phyloP scores from a whole-genome alignment of 2,888 invertebrate species.

The Phortica magna region DNA sequence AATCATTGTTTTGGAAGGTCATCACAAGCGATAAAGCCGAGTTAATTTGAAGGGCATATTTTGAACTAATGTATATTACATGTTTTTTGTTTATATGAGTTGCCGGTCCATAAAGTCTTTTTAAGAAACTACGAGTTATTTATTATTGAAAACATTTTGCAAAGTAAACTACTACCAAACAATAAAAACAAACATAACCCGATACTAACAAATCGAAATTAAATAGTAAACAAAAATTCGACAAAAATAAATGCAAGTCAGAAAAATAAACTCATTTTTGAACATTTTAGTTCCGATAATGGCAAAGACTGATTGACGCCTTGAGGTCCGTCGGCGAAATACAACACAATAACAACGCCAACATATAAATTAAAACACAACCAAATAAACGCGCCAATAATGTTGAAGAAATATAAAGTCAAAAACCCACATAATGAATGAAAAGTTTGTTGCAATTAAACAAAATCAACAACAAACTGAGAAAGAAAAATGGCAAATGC shows the following conservation, averaged over 20 bases:
- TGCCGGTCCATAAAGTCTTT: too few species aligned
- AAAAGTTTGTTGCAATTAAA: neutral
- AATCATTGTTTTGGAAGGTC: too few species aligned
- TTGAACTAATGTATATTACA: too few species aligned
- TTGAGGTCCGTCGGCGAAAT: neutral
- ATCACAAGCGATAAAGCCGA: too few species aligned
- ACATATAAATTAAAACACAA: neutral
- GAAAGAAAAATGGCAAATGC: neutral
- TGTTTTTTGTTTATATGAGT: too few species aligned
- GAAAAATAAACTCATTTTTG: neutral
- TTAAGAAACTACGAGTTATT: too few species aligned
- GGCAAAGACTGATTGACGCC: constrained; percentile 28
- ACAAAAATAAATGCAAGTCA: neutral
- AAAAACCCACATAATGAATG: neutral
- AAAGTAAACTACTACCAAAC: too few species aligned
- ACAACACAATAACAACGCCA: constrained; percentile 1
- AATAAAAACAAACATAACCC: neutral
- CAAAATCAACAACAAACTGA: constrained; percentile 11
- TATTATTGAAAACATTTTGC: too few species aligned
- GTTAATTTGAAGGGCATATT: too few species aligned
- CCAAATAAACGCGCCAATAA: neutral
- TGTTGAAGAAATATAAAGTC: neutral
- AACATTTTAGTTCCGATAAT: neutral
- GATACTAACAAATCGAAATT: constrained; percentile 6
- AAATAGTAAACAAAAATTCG: constrained; percentile 10